These are phyloP conservation scores for Spinus olivaceus DNA, from an alignment of 2,797 vertebrate genomes.

Conservation along the genomic window DNA sequence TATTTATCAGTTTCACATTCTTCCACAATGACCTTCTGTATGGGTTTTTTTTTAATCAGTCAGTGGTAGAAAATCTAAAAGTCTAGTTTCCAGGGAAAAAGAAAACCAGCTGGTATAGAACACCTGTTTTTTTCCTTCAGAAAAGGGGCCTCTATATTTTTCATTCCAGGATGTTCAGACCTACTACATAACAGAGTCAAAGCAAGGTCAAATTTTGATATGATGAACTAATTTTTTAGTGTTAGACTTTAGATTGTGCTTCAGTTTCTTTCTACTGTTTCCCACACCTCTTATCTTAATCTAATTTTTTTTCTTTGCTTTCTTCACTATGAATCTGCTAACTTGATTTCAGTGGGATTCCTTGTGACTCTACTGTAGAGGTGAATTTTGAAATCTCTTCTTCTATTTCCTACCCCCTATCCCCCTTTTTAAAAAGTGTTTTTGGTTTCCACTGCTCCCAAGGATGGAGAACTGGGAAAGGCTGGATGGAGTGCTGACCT, in stretches of 20 bases:
- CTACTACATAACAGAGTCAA: not conserved
- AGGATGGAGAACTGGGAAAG: not conserved
- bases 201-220: not conserved
- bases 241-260: not conserved
- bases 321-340: not conserved
- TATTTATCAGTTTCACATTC: not conserved
- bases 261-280: not conserved
- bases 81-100: not conserved
- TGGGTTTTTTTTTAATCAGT: not conserved
- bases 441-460: not conserved
- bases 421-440: accelerated
- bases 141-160: not conserved
- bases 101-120: not conserved
- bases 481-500: not conserved
- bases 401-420: not conserved
- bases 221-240: not conserved
- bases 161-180: not conserved
- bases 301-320: not conserved
- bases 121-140: not conserved
- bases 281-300: not conserved
- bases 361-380: not conserved
- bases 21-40: not conserved
- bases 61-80: not conserved
- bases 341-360: not conserved
- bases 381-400: not conserved